Base-by-base conservation (phyloP, 2,888 invertebrate species). In the Polydesmus complanatus region DNA sequence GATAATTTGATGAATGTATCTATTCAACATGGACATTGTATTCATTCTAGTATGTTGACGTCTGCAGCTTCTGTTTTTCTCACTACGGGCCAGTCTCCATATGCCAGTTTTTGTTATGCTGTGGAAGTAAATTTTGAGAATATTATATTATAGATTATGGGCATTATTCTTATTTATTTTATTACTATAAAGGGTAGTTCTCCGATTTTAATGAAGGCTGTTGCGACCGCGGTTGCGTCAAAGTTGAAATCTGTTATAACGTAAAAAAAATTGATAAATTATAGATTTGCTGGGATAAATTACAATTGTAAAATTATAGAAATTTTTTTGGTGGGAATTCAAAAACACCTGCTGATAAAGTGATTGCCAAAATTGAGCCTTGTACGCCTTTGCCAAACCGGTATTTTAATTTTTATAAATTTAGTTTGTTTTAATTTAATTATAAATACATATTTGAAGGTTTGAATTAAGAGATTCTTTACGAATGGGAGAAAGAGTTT, bases 181-280 rank as follows among this genome's bases (percentile, higher is more conserved):
- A 56, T 37, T 22, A 18, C 51, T 51, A 25, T 3, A 2, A 64
- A 75, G 79, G 93, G 92, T 23, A 85, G 84, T 59, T 78, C 85
- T 21, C 86, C 86, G 27, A 88, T 88, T 0, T 81, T 86, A 18
- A 77, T 95, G 18, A 84, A 88, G 57, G 93, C 94, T 72, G 90
- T 95, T n/a, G 93, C 93, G 0, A 84, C 88, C 71, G 92, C 89
- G 59, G 88, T 94, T 56, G 92, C 92, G 1, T 86, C 83, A 70
- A 92, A 89, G 78, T 78, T 93, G 26, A 86, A 89, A 72, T 74
- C 74, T 61, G 75, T 52, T 14, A 3, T 58, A 23, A 52, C 58
- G 58, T 58, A 11, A 23, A 52, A 3, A n/a, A 25, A 37, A n/a
- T n/a, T 5, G 21, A 18, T 58, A 23, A 8, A 27, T 19, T 37